These are phyloP conservation scores for Akabosia matsudoensis DNA, from an alignment of 1,140 invertebrate species.

Conservation along the genomic window DNA sequence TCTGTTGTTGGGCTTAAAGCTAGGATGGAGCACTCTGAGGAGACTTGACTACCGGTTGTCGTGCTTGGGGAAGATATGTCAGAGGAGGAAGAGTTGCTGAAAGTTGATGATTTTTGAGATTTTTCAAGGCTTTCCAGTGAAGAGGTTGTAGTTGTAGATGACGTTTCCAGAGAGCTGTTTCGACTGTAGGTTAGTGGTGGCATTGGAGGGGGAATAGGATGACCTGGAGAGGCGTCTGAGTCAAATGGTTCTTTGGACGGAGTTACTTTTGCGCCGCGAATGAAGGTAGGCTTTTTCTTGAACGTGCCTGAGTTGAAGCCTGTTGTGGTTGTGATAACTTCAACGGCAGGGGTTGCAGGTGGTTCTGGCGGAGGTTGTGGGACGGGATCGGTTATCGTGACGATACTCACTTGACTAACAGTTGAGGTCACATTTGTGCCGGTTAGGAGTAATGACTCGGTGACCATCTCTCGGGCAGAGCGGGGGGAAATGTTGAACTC, in stretches of 20 bases:
- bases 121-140: background rate
- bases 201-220: background rate
- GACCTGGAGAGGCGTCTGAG: no score
- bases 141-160: background rate
- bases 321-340: no score
- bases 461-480: background rate
- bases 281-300: background rate
- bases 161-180: background rate
- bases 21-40: background rate
- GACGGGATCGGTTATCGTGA: background rate
- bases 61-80: no score
- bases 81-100: no score
- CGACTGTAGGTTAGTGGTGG: background rate
- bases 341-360: no score
- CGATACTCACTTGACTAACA: background rate
- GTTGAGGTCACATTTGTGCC: background rate
- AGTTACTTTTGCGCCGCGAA: background rate
- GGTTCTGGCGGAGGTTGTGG: no score
- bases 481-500: conserved; percentile 11
- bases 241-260: no score
- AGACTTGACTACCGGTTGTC: background rate
- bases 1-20: background rate
- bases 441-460: background rate
- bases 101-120: no score
- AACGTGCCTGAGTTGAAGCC: background rate